Percentiles rank a stretch among this genome's conserved stretches.
These are phyloP conservation scores for Lutjanus campechanus DNA, from an alignment of 2,797 vertebrate species.

Conservation along the genomic window DNA sequence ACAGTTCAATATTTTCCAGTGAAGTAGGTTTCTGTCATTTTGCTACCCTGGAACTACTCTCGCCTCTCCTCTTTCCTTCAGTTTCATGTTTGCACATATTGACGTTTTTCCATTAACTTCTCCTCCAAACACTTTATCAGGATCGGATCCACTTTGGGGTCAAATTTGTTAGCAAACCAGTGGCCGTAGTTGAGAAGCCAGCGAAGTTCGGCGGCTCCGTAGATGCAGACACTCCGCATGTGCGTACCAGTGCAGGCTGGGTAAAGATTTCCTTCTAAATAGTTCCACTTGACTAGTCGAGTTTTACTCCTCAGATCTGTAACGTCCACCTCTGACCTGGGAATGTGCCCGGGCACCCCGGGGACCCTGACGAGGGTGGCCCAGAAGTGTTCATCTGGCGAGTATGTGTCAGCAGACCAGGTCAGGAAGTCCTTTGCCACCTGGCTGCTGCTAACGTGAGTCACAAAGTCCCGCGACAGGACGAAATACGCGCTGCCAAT, in stretches of 20 bases:
- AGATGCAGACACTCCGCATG: conserved; percentile 93
- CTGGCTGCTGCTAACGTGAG: conserved; percentile 80
- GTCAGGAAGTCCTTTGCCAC: conserved; percentile 89
- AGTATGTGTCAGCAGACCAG: conserved; percentile 94
- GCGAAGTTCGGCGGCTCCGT: conserved; percentile 90
- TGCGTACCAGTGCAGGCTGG: conserved; percentile 92
- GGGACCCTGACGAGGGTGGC: conserved; percentile 91
- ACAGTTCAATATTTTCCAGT: neutral
- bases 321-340: conserved; percentile 85
- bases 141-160: conserved; percentile 93
- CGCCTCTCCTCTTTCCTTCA: conserved; percentile 12
- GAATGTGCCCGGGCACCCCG: conserved; percentile 89
- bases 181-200: conserved; percentile 93
- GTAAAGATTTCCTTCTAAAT: conserved; percentile 90
- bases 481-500: conserved; percentile 95
- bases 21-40: neutral
- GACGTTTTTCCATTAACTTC: conserved; percentile 88
- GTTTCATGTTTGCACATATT: conserved; percentile 70
- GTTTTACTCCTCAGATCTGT: conserved; percentile 94
- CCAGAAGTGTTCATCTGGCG: conserved; percentile 96
- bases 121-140: conserved; percentile 92
- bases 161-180: conserved; percentile 97
- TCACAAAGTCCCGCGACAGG: conserved; percentile 88
- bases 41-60: neutral
- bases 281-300: conserved; percentile 95